phyloP scores from a whole-genome alignment of 2,113 vertebrate genomes.

The Pelecanoides urinatrix region DNA sequence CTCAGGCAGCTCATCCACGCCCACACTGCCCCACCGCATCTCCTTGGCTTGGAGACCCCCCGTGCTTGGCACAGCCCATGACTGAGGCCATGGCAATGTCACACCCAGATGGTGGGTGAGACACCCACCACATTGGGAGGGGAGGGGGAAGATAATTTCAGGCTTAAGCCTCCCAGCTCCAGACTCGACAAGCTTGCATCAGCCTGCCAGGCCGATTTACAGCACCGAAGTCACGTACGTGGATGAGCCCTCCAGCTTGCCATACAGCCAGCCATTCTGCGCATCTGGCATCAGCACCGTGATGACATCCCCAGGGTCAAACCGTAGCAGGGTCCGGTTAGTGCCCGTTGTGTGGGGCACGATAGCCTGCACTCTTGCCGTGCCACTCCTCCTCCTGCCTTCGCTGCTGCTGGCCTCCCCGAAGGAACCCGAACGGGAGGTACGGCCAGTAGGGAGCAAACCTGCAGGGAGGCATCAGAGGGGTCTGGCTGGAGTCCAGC shows the following conservation, averaged over 20 bases:
- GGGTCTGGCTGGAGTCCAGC: neutral
- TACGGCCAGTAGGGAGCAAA: conserved; percentile 47
- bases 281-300: conserved; percentile 76
- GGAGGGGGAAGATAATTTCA: accelerated
- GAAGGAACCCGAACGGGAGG: conserved; percentile 84
- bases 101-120: neutral
- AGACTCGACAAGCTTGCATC: neutral
- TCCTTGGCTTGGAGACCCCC: neutral
- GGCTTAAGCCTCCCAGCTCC: neutral
- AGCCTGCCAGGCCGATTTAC: neutral
- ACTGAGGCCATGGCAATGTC: accelerated
- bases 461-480: conserved; percentile 34
- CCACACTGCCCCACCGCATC: neutral
- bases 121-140: neutral
- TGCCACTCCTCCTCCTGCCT: neutral
- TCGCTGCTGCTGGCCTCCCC: conserved; percentile 75
- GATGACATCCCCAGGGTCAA: conserved; percentile 79
- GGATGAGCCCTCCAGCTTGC: conserved; percentile 77
- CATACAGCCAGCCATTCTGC: conserved; percentile 91
- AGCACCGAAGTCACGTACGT: conserved; percentile 66
- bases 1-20: neutral
- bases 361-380: conserved; percentile 78
- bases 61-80: neutral
- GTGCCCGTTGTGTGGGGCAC: conserved; percentile 75
- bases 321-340: conserved; percentile 84